These are phyloP conservation scores for Crotalus tigris DNA, from an alignment of 2,113 vertebrate genomes.

Conservation along the genomic window DNA sequence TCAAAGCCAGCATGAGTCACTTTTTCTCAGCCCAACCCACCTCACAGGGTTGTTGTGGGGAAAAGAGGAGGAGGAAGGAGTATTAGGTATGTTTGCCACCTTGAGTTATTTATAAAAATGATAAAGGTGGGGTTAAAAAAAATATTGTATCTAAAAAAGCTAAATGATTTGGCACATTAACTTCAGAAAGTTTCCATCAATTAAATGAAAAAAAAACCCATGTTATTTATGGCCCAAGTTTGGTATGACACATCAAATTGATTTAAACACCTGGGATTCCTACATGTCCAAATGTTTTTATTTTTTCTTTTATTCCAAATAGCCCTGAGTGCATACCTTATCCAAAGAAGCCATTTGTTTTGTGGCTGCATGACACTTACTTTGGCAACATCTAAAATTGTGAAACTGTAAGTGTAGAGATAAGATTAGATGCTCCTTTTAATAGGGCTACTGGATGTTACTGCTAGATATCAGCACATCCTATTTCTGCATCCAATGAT, in stretches of 20 bases:
- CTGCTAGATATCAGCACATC: neutral
- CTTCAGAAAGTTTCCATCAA: neutral
- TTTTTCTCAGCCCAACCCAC: neutral
- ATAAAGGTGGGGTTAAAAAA: neutral
- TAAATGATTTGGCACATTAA: neutral
- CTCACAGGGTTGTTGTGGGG: neutral
- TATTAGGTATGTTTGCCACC: neutral
- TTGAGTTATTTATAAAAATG: neutral
- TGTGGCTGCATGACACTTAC: neutral
- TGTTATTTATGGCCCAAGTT: neutral
- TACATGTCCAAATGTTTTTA: neutral
- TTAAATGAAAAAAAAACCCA: neutral
- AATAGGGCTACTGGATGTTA: neutral
- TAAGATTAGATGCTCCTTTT: neutral
- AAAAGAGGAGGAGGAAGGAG: neutral
- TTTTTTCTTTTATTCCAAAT: neutral
- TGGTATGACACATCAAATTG: neutral
- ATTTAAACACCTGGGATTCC: neutral
- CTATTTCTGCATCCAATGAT: neutral
- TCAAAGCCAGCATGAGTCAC: neutral
- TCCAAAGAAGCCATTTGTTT: neutral
- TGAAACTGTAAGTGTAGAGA: neutral
- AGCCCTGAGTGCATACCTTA: neutral
- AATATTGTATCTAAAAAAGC: neutral
- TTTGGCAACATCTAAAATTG: neutral